These are phyloP conservation scores for Arremon aurantiirostris DNA, from an alignment of 2,797 vertebrate species.

Conservation along the genomic window DNA sequence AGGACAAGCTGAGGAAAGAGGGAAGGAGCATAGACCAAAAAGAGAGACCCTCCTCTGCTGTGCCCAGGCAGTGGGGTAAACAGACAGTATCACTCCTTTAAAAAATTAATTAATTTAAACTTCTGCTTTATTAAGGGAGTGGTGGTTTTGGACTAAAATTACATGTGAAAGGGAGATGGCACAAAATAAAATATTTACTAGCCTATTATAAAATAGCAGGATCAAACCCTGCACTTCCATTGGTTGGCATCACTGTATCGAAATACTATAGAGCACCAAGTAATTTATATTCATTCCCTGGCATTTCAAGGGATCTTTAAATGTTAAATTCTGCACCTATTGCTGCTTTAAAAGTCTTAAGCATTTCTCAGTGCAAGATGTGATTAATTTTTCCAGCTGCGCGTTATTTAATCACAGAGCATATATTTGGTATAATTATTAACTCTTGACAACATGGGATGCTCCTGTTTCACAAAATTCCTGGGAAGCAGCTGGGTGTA, in stretches of 20 bases:
- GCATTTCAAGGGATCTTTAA: constrained; percentile 57
- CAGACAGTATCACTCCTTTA: neutral
- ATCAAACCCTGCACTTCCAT: neutral
- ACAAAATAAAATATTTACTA: constrained; percentile 47
- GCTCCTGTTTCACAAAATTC: neutral
- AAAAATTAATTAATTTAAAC: neutral
- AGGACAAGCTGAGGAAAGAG: neutral
- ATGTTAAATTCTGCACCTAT: constrained; percentile 51
- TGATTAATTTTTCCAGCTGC: constrained; percentile 49
- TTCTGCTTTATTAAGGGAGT: neutral
- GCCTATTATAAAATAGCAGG: constrained; percentile 39
- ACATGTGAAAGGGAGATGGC: neutral
- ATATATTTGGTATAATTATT: constrained; percentile 35
- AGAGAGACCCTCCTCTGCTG: neutral
- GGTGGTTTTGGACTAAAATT: neutral
- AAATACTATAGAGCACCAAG: neutral
- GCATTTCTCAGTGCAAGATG: constrained; percentile 8
- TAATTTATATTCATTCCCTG: constrained; percentile 53
- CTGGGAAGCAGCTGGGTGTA: neutral
- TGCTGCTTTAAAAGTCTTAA: constrained; percentile 45
- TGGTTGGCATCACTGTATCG: neutral
- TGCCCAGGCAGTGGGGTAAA: neutral
- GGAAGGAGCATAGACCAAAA: neutral
- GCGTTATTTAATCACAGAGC: constrained; percentile 24
- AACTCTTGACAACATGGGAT: neutral